Evolutionary conservation across 1,140 invertebrate genomes (phyloP), one percentile per base, ranked within the genome.

Genomic region (Lepeophtheirus salmonis): DNA sequence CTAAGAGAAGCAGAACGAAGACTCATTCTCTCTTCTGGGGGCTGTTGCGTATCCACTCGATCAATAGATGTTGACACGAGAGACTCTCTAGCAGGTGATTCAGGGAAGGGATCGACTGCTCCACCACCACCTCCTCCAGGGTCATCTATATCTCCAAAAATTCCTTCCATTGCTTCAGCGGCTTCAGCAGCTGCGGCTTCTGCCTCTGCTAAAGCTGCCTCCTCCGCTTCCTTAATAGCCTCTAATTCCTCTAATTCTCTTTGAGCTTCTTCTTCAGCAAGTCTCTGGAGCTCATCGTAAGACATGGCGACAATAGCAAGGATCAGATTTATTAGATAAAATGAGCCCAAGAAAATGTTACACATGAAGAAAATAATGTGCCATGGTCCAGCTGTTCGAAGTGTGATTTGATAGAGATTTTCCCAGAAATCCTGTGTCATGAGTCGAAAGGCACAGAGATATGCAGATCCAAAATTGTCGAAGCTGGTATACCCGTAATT

Each of bases 351-450:
- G 75, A 97, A 92, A 72, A 97, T 95, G 70, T 95, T 92, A 61
- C 95, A 84, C 67, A 95, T 88, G 77, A 97, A 97, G 76, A 95
- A 97, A 65, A 92, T 73, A 78, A 94, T 89, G 74, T 96, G 89
- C 84, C 86, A 91, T 51, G 89, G 88, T 64, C 91, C 90, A 66
- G 87, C 86, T 58, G 89, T 87, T 72, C 89, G 78, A 67, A 97
- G 75, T 64, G 92, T 79, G 83, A 61, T 61, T 50, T 86, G 88
- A 75, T 97, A 97, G 64, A 97, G 78, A 75, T 90, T 89, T 74
- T 97, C 91, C 92, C 91, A 96, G 71, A 84, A 92, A 75, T 96
- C 91, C 73, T 96, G 91, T 21, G 90, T 97, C 90, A 96, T 96
- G 54, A 96, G 78, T 68, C 91, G 80, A 75, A 97, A 97, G 48